phyloP scores from a whole-genome alignment of 2,888 invertebrate genomes.

The Poecilobothrus nobilitatus region DNA sequence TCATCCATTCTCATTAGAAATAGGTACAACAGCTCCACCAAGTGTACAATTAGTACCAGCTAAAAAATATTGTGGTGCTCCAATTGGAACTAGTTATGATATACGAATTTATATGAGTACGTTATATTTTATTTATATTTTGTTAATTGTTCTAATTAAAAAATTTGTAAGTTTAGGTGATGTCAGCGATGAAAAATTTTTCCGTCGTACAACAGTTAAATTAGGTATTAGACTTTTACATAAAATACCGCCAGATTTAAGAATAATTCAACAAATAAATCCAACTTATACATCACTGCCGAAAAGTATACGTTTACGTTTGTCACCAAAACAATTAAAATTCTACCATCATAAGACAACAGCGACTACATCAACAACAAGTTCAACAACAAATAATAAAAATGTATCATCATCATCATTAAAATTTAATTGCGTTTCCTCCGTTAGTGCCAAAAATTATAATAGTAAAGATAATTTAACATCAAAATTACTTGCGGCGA shows the following conservation, averaged over 20 bases:
- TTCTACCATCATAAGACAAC: constrained; percentile 24
- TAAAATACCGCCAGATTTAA: constrained; percentile 32
- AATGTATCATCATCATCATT: background rate
- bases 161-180: constrained; percentile 49
- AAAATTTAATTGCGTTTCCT: background rate
- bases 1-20: constrained; percentile 67
- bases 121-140: background rate
- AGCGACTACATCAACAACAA: constrained; percentile 19
- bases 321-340: constrained; percentile 29
- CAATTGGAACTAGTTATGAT: constrained; percentile 80
- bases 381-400: background rate
- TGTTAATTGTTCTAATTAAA: no score
- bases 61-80: constrained; percentile 77
- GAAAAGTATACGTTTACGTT: constrained; percentile 26
- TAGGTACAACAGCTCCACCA: constrained; percentile 71
- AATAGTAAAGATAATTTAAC: background rate
- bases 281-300: constrained; percentile 24
- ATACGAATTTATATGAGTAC: constrained; percentile 69
- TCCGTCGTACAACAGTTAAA: constrained; percentile 63
- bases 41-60: constrained; percentile 79
- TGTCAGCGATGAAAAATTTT: constrained; percentile 65
- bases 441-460: background rate
- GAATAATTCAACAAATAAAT: constrained; percentile 24
- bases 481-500: background rate
- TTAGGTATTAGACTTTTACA: constrained; percentile 75